phyloP scores from a whole-genome alignment of 92 coral and sea anemone genomes.

The Phymanthus crucifer region DNA sequence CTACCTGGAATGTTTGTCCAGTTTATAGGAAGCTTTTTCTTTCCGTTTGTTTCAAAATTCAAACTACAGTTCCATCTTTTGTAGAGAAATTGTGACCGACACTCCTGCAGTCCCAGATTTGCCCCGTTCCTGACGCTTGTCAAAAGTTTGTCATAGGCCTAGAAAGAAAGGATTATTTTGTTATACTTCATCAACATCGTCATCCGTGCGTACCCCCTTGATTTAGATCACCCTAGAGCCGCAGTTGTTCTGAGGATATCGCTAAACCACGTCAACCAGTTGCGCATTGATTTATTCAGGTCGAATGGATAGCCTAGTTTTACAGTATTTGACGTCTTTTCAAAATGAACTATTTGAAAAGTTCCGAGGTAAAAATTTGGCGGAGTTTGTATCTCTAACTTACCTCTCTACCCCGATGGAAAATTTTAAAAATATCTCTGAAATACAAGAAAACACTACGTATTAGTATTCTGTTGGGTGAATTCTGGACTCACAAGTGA shows the following conservation, averaged over 20 bases:
- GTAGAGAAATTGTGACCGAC: constrained; percentile 50
- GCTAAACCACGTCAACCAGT: no score
- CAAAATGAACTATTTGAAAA: no score
- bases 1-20: constrained; percentile 7
- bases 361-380: not conserved
- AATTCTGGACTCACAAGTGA: not conserved
- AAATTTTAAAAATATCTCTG: constrained; percentile 4
- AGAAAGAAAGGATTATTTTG: not conserved
- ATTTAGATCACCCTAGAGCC: no score
- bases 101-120: constrained; percentile 56
- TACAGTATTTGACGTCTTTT: no score
- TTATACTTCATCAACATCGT: no score
- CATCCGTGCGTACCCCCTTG: no score
- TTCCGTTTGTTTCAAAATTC: not conserved
- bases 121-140: constrained; percentile 63
- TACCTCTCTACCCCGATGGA: constrained; percentile 6
- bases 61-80: constrained; percentile 64
- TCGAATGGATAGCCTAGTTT: no score
- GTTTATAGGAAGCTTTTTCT: not conserved
- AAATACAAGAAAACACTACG: not conserved
- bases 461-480: not conserved
- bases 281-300: no score
- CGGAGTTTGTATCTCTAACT: not conserved
- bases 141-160: constrained; percentile 50
- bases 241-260: no score